phyloP scores from a whole-genome alignment of 1,140 invertebrate genomes.

The Zaprionus ornatus region DNA sequence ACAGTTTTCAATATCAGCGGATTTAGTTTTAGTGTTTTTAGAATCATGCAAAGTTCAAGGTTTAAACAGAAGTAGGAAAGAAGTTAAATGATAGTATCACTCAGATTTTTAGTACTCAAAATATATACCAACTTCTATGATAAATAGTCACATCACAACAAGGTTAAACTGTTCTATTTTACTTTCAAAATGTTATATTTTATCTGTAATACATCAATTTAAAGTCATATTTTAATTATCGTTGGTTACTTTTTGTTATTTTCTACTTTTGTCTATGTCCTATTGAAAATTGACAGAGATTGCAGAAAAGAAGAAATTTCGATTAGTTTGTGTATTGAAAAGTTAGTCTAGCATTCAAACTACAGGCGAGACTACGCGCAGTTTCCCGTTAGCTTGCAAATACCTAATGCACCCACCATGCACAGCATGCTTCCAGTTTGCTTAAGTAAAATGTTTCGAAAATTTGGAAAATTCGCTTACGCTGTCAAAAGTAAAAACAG shows the following conservation, averaged over 20 bases:
- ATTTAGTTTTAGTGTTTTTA: constrained; percentile 12
- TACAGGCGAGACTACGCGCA: not conserved
- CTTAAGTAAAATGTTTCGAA: constrained; percentile 45
- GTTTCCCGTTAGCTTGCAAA: constrained; percentile 31
- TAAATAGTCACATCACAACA: not conserved
- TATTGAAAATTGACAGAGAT: not conserved
- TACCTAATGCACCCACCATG: constrained; percentile 12
- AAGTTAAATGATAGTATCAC: not conserved
- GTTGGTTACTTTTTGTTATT: not conserved
- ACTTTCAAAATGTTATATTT: not conserved
- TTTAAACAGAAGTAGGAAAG: not conserved
- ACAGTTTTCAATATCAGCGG: not conserved
- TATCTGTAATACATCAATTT: not conserved
- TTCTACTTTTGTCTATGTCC: not conserved
- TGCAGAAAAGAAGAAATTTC: not conserved
- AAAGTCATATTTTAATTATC: not conserved
- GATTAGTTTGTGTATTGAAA: constrained; percentile 15
- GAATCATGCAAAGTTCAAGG: constrained; percentile 14
- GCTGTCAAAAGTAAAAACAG: constrained; percentile 79
- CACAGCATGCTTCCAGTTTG: constrained; percentile 40
- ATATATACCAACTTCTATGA: not conserved
- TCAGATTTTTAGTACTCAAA: not conserved
- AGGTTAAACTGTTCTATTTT: not conserved
- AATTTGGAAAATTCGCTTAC: constrained; percentile 76
- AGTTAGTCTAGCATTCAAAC: constrained; percentile 33